Conservation (phyloP, 2,113 vertebrate genomes). For the Notiomystis cincta region DNA sequence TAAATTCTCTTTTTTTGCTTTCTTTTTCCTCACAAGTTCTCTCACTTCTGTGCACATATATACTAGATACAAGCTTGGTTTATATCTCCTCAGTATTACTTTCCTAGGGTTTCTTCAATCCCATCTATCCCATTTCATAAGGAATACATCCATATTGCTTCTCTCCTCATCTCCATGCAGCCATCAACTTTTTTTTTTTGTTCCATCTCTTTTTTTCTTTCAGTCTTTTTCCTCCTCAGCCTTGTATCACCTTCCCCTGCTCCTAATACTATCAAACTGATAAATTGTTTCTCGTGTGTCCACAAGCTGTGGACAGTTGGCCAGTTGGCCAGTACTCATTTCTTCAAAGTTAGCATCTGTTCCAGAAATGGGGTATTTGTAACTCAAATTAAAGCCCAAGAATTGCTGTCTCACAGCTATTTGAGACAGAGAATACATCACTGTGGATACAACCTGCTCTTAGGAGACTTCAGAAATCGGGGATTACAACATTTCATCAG, state of each 20-base stretch:
- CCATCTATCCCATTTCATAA: neutral
- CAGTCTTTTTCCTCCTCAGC: neutral
- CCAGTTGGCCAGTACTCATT: neutral
- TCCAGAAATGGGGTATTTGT: neutral
- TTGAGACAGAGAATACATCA: neutral
- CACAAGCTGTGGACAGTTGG: neutral
- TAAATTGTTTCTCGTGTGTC: neutral
- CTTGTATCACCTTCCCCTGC: neutral
- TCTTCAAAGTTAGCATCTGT: neutral
- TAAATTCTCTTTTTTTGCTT: neutral
- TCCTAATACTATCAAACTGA: neutral
- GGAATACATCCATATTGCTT: neutral
- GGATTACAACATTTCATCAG: neutral
- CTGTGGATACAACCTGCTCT: neutral
- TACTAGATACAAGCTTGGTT: neutral
- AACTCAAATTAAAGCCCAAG: neutral
- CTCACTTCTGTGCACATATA: neutral
- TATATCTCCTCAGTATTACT: neutral
- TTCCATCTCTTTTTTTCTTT: neutral
- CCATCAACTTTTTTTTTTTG: fast-evolving
- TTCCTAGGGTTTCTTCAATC: neutral
- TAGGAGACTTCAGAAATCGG: fast-evolving
- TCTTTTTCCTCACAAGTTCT: neutral
- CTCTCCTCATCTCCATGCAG: neutral
- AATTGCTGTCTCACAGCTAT: neutral